Percentiles rank a stretch among this genome's conserved stretches.
Conservation (phyloP, 1,140 invertebrate species). For the Pseudomyrmex gracilis region DNA sequence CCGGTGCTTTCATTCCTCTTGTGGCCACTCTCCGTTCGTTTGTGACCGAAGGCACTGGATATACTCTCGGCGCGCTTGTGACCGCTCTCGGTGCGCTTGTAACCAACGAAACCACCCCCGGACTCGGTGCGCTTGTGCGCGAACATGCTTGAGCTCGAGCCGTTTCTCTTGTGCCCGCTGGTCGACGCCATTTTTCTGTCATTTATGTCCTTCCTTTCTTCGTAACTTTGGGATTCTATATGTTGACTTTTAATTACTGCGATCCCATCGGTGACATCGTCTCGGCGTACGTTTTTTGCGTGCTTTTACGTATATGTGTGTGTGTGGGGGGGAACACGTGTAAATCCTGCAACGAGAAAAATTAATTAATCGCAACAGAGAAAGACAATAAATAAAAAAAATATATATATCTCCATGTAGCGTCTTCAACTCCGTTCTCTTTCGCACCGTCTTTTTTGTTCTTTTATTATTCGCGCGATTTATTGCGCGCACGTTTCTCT, state of each 20-base stretch:
- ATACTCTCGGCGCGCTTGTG: constrained; percentile 84
- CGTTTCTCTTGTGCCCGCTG: constrained; percentile 82
- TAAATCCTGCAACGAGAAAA: too few species aligned
- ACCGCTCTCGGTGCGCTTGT: constrained; percentile 82
- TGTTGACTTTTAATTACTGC: constrained; percentile 51
- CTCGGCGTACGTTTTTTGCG: too few species aligned
- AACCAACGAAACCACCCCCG: constrained; percentile 80
- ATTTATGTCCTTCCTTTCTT: constrained; percentile 39
- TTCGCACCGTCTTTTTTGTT: not conserved
- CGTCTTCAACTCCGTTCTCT: too few species aligned
- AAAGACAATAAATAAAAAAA: too few species aligned
- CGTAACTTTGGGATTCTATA: constrained; percentile 9
- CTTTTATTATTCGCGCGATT: not conserved
- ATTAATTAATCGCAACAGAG: too few species aligned
- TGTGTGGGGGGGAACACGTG: too few species aligned
- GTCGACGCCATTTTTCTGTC: constrained; percentile 79
- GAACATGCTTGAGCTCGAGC: constrained; percentile 83
- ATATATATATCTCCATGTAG: too few species aligned
- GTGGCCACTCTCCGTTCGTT: constrained; percentile 81
- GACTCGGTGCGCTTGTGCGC: constrained; percentile 81
- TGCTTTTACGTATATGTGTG: too few species aligned
- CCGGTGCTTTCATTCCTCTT: constrained; percentile 80
- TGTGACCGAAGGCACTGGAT: constrained; percentile 84
- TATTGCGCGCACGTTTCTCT: not conserved
- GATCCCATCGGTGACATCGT: constrained; percentile 55